Evolutionary conservation across 2,797 vertebrate genomes (phyloP), one percentile per base, ranked within the genome.

Genomic region (Acanthurus leucopareius): DNA sequence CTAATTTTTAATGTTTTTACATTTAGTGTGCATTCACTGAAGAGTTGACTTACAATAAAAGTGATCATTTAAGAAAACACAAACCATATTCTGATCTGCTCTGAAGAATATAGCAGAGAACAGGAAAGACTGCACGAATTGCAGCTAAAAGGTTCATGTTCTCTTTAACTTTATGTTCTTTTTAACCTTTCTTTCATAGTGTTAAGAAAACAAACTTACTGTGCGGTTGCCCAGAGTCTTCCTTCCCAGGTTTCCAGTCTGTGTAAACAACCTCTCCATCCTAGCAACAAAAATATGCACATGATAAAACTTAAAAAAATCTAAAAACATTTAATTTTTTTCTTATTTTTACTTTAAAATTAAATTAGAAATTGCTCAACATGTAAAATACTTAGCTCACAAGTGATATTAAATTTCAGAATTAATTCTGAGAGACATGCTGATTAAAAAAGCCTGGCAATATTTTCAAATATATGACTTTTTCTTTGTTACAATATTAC

Each of bases 241-340:
- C 95, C 59, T 85, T 97, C 88, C 94, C 96, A 90, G 96, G 79
- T 93, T 95, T 97, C 97, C 97, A 99, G 87, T 97, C 94, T 22
- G 94, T 95, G 89, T 96, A 97, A 87, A 98, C 42, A 57, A 99
- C 77, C 89, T 97, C 97, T n/a, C 98, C 98, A 69, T 97, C 96
- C 98, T 99, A 85, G n/a, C 1, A 64, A 45, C 51, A 47, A 84
- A 64, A 63, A 68, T 32, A 80, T 10, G 48, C 10, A 75, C 2
- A 64, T 65, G 4, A 59, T 17, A 70, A 48, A 68, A 40, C 40
- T 10, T 40, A 8, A 40, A 10, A 6, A 10, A 10, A 40, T 10
- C 40, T 40, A 40, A 40, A 48, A 1, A 49, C 19, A 7, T n/a
- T 17, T 17, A 9, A 10, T 10, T 3, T 11, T 52, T 52, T 22